Percentiles rank a stretch among this genome's conserved stretches.
These are phyloP conservation scores for Acanthurus lineatus DNA, from an alignment of 2,797 vertebrate species.

Conservation along the genomic window DNA sequence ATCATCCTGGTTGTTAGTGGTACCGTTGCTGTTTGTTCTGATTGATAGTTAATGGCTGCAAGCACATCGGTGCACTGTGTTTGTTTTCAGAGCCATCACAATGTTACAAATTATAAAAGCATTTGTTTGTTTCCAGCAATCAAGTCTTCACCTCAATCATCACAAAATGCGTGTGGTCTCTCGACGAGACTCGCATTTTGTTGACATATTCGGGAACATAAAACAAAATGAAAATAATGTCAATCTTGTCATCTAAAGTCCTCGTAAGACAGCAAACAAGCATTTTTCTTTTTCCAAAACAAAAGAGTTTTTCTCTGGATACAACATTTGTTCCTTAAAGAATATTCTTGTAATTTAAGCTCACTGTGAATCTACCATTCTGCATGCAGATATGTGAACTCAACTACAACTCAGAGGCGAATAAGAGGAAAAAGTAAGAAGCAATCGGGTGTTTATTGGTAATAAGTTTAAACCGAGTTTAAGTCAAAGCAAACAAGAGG, in stretches of 20 bases:
- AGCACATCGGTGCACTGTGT: background rate
- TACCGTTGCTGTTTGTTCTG: slow-evolving; percentile 43
- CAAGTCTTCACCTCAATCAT: slow-evolving; percentile 18
- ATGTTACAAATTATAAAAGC: slow-evolving; percentile 28
- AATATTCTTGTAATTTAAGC: background rate
- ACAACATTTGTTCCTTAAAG: background rate
- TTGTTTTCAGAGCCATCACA: slow-evolving; percentile 22
- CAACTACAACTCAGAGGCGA: background rate
- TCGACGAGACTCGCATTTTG: slow-evolving; percentile 15
- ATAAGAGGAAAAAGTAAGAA: background rate
- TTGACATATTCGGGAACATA: slow-evolving; percentile 22
- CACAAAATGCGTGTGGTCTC: slow-evolving; percentile 55
- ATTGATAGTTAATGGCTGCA: slow-evolving; percentile 20
- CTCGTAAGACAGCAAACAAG: slow-evolving; percentile 4
- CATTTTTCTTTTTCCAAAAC: background rate
- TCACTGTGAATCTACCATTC: background rate
- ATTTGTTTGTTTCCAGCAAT: slow-evolving; percentile 43
- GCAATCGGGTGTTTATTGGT: background rate
- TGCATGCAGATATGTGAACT: background rate
- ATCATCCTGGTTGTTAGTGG: slow-evolving; percentile 21
- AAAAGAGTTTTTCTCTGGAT: background rate
- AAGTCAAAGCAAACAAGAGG: too few species aligned
- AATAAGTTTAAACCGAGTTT: background rate
- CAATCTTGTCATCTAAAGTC: slow-evolving; percentile 6
- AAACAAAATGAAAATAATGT: slow-evolving; percentile 24